Evolutionary conservation across 2,113 vertebrate species (phyloP), one percentile per base, ranked within the genome.

Genomic region (Gambusia holbrooki): DNA sequence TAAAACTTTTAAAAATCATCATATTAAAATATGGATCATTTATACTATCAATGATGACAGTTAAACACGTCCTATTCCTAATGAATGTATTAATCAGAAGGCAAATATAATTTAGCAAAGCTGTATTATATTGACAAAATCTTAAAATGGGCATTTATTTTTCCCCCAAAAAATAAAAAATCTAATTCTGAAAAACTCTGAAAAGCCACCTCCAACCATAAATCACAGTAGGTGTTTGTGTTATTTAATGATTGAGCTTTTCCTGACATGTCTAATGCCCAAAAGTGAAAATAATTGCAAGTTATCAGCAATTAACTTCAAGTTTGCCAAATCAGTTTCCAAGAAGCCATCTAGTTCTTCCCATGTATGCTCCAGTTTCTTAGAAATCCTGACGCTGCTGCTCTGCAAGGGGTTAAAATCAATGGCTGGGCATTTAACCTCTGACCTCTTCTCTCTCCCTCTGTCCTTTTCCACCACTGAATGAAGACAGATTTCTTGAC

Each of bases 391-490:
- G 64, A 81, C 63, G 40, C 80, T 51, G 60, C 40, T 45, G 65
- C 8, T 25, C 11, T n/a, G 5, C 29, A 12, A 60, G 77, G 60
- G 27, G 61, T 61, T 82, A 48, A 77, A 9, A 32, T 61, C 83
- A 62, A 71, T 22, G 32, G 48, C 33, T 33, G 35, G 67, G 62
- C 45, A 62, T 81, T 71, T 79, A 37, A 68, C 72, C 81, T 76
- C 4, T 73, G 42, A 63, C 66, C 66, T 33, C 32, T 35, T 3
- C 70, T 17, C n/a, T 73, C 32, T 30, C 35, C 35, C 0, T 37
- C 63, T 48, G 30, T 40, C 48, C 73, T 42, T 54, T 66, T 48
- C 40, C 30, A 40, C 54, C 62, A 51, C 65, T 0, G 22, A 60
- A 15, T 73, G 35, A 35, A 72, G 32, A 25, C 29, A 51, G 29